Evolutionary conservation across 2,113 vertebrate genomes (phyloP).

Genomic region (Alces alces): DNA sequence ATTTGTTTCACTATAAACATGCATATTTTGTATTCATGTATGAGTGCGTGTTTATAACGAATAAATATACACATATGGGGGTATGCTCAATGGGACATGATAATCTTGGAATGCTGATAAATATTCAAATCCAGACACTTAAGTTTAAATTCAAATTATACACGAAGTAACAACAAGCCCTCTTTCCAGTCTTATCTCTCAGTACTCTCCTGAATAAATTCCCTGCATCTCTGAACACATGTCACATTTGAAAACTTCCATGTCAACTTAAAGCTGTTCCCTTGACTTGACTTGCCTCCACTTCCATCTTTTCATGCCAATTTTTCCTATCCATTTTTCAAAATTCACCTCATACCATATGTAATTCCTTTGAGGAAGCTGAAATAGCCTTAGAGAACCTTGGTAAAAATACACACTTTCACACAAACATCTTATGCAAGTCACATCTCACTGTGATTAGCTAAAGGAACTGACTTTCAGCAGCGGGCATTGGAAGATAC

Average conservation of each 20-base stretch:
- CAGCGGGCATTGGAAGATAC: background rate
- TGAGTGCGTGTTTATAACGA: background rate
- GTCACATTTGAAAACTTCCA: background rate
- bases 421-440: background rate
- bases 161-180: background rate
- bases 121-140: background rate
- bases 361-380: background rate
- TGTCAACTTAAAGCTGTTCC: background rate
- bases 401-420: background rate
- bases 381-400: background rate
- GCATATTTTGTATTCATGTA: background rate
- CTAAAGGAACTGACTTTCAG: background rate
- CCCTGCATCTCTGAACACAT: background rate
- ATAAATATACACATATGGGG: background rate
- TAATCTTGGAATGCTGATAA: background rate
- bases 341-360: background rate
- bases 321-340: background rate
- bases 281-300: background rate
- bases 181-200: background rate
- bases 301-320: background rate
- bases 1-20: background rate
- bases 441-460: background rate
- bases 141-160: background rate
- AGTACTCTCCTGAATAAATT: background rate
- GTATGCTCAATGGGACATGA: background rate